Conservation (phyloP, 2,113 vertebrate species). For the Lucifuga dentata region DNA sequence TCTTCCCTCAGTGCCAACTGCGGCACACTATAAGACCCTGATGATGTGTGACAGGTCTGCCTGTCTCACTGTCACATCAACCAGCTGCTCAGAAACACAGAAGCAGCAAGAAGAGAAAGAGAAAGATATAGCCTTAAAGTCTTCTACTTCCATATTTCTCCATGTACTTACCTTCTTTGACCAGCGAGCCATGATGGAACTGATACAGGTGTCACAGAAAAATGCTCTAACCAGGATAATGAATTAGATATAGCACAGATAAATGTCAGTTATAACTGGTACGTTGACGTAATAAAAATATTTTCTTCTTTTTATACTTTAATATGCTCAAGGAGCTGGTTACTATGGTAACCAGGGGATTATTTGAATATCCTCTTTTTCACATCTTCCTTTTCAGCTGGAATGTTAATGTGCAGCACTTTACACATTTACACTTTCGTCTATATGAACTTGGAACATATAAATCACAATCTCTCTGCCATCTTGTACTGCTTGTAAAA, state of each 20-base stretch:
- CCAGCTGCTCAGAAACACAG: conserved; percentile 33
- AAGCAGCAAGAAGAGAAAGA: conserved; percentile 1
- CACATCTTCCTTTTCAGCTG: conserved; percentile 4
- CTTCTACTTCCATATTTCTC: conserved; percentile 4
- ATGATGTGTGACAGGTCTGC: conserved; percentile 47
- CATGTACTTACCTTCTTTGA: conserved; percentile 7
- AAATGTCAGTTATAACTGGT: conserved; percentile 31
- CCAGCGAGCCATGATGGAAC: background rate
- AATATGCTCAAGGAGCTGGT: conserved; percentile 47
- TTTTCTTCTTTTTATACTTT: conserved; percentile 15
- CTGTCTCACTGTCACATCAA: conserved; percentile 51
- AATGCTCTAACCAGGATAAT: conserved; percentile 12
- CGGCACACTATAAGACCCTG: conserved; percentile 39
- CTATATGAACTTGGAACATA: background rate
- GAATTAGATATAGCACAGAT: conserved; percentile 23
- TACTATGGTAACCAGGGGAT: conserved; percentile 59
- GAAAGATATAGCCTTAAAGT: background rate
- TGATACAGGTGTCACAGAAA: conserved; percentile 20
- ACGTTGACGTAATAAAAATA: conserved; percentile 20
- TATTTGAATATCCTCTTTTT: conserved; percentile 8
- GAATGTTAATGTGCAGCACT: conserved; percentile 7
- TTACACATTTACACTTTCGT: conserved; percentile 1
- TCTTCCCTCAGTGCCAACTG: conserved; percentile 34
- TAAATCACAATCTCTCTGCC: background rate
- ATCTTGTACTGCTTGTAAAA: too few species aligned